A percentile compares a stretch with the other conserved stretches of the same genome.
These are phyloP conservation scores for Pantelozetes paolii DNA, from an alignment of 2,888 invertebrate genomes.

Conservation along the genomic window DNA sequence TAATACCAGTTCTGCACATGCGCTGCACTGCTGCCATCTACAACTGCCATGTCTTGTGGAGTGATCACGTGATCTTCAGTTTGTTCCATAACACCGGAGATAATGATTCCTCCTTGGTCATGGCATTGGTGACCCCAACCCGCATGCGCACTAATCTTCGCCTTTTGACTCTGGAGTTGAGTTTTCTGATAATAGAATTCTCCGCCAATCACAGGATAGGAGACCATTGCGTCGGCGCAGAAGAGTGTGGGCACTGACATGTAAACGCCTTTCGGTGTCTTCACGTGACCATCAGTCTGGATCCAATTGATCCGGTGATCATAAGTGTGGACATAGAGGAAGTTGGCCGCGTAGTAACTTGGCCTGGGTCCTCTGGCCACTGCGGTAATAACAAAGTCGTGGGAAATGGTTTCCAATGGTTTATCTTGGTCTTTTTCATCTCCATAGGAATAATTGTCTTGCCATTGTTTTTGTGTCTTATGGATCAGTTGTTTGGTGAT, in stretches of 20 bases:
- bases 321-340: slow-evolving; percentile 30
- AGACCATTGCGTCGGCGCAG: slow-evolving; percentile 37
- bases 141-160: slow-evolving; percentile 31
- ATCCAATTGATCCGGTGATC: slow-evolving; percentile 39
- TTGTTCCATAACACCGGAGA: slow-evolving; percentile 38
- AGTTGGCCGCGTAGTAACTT: slow-evolving; percentile 36
- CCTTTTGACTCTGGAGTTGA: slow-evolving; percentile 33
- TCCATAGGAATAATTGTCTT: too few species aligned
- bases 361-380: slow-evolving; percentile 33
- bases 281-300: slow-evolving; percentile 35
- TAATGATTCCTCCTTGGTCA: not conserved
- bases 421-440: not conserved
- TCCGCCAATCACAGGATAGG: slow-evolving; percentile 17
- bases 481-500: slow-evolving; percentile 32
- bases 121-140: slow-evolving; percentile 41
- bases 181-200: slow-evolving; percentile 38
- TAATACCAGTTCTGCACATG: slow-evolving; percentile 42
- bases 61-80: slow-evolving; percentile 39
- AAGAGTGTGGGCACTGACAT: not conserved
- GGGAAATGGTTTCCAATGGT: slow-evolving; percentile 35
- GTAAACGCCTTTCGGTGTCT: slow-evolving; percentile 20
- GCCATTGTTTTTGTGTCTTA: slow-evolving; percentile 39
- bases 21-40: not conserved
- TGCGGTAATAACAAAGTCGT: slow-evolving; percentile 37
- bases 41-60: slow-evolving; percentile 19